phyloP scores from a whole-genome alignment of 2,113 vertebrate genomes.

The Zootoca vivipara region DNA sequence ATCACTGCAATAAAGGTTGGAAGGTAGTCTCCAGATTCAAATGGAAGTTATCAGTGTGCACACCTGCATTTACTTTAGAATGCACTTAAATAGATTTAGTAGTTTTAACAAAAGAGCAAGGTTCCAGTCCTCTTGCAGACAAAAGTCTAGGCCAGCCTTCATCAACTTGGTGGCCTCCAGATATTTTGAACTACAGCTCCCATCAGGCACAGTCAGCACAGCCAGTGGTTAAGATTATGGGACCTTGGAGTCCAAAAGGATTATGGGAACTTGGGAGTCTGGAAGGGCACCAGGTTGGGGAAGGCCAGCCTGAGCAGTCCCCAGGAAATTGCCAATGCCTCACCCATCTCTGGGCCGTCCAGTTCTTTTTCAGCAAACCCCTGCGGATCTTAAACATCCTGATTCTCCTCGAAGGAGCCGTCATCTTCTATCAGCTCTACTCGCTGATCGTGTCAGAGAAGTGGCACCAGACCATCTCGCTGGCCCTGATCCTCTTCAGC shows the following conservation, averaged over 20 bases:
- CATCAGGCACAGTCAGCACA: neutral
- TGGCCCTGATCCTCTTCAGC: slow-evolving; percentile 98
- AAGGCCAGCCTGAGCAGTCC: fast-evolving
- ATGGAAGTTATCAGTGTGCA: neutral
- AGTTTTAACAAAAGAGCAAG: neutral
- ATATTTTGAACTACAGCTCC: neutral
- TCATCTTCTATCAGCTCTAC: slow-evolving; percentile 98
- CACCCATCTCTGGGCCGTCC: neutral
- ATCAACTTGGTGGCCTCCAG: neutral
- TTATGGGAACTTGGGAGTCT: neutral
- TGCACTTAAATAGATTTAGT: neutral
- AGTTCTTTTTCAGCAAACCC: slow-evolving; percentile 99
- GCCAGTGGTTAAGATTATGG: neutral
- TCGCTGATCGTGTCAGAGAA: slow-evolving; percentile 94
- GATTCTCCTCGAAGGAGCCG: slow-evolving; percentile 91
- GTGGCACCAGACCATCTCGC: slow-evolving; percentile 97
- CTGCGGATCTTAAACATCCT: slow-evolving; percentile 97
- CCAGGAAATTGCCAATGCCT: fast-evolving
- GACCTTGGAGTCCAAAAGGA: neutral
- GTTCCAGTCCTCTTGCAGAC: neutral
- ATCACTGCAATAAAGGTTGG: neutral
- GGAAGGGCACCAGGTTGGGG: neutral
- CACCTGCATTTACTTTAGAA: neutral
- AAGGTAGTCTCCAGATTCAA: neutral
- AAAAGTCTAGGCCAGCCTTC: too few species aligned